Conservation (phyloP, 1,140 invertebrate genomes). For the Philopotamus ludificatus region DNA sequence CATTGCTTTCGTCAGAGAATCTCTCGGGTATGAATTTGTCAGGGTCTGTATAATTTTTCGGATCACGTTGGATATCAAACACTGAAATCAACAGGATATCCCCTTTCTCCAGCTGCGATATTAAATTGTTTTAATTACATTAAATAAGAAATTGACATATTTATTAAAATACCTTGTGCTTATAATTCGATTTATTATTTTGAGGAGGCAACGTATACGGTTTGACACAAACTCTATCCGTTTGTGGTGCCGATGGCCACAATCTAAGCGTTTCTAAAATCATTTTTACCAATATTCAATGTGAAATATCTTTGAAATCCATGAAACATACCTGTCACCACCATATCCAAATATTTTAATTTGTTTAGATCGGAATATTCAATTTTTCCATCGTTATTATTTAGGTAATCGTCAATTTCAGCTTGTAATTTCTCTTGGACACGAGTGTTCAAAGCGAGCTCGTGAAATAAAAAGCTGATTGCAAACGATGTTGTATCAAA, state of each 20-base stretch:
- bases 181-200: too few relatives aligned
- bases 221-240: constrained; percentile 26
- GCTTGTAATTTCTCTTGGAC: constrained; percentile 58
- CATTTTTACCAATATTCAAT: too few relatives aligned
- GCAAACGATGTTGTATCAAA: constrained; percentile 63
- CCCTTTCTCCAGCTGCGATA: constrained; percentile 41
- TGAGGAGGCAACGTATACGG: too few relatives aligned
- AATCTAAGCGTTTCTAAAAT: background rate
- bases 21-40: constrained; percentile 67
- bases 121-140: too few relatives aligned
- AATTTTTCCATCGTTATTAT: constrained; percentile 21
- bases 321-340: constrained; percentile 30
- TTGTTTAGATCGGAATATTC: constrained; percentile 39
- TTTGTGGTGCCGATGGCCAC: constrained; percentile 14
- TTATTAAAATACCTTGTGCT: too few relatives aligned
- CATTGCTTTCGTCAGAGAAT: constrained; percentile 50
- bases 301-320: too few relatives aligned
- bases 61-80: constrained; percentile 50
- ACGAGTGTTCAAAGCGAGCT: constrained; percentile 58
- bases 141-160: too few relatives aligned
- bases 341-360: constrained; percentile 45
- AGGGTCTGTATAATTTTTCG: constrained; percentile 60
- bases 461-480: constrained; percentile 56
- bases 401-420: constrained; percentile 53
- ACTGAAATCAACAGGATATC: constrained; percentile 47